Percentiles rank a stretch among this genome's conserved stretches.
These are phyloP conservation scores for Pollimyrus isidori DNA, from an alignment of 2,113 vertebrate species.

Conservation along the genomic window DNA sequence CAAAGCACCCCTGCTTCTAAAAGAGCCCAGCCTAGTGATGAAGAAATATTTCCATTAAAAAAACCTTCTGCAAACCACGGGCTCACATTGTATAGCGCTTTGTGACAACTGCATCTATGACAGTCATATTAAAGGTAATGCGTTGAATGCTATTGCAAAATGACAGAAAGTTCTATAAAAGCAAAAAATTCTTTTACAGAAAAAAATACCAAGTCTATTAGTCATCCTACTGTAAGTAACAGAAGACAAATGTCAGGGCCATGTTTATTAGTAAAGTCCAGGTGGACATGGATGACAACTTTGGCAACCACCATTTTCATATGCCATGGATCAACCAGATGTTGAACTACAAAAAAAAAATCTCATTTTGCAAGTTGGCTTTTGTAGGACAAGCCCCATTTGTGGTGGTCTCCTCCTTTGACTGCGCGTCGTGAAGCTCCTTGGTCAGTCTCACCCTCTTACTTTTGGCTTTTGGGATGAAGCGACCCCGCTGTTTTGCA, in stretches of 20 bases:
- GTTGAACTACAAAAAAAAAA: neutral
- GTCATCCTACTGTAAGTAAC: neutral
- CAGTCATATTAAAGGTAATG: neutral
- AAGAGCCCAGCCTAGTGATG: neutral
- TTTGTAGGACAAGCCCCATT: neutral
- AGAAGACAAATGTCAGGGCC: neutral
- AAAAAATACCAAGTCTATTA: neutral
- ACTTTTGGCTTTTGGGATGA: neutral
- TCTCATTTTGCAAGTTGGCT: neutral
- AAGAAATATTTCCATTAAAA: conserved; percentile 18
- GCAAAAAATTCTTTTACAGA: neutral
- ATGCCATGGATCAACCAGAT: neutral
- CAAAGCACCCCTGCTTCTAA: neutral
- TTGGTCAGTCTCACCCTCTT: neutral
- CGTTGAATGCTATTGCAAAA: neutral
- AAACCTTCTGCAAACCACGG: neutral
- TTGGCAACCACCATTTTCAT: neutral
- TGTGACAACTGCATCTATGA: conserved; percentile 9
- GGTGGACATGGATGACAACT: neutral
- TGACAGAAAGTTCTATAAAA: neutral
- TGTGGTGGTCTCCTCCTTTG: neutral
- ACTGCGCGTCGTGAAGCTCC: neutral
- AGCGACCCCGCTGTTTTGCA: neutral
- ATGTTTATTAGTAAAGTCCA: neutral
- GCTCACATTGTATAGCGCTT: neutral